Conservation (phyloP, 2,113 vertebrate species). For the Anseranas semipalmata region DNA sequence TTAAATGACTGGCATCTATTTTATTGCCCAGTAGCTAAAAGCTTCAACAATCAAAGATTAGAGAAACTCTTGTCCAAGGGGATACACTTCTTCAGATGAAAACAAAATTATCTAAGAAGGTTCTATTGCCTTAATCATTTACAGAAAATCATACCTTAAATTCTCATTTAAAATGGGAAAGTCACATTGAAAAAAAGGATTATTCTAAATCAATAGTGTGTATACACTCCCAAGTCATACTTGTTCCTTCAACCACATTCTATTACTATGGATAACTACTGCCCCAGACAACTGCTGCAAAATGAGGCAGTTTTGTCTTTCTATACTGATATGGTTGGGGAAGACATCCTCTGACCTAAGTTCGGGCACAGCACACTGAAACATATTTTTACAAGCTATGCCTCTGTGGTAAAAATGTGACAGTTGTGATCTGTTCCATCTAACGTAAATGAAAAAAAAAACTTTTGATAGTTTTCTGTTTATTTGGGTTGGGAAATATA, state of each 20-base stretch:
- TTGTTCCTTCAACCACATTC: background rate
- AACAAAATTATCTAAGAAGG: background rate
- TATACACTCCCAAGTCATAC: background rate
- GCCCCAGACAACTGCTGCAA: background rate
- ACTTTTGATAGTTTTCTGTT: background rate
- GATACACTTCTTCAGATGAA: background rate
- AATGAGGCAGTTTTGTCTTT: background rate
- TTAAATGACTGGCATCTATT: background rate
- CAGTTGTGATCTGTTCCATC: background rate
- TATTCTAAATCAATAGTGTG: background rate
- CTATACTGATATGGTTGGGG: background rate
- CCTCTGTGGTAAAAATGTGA: background rate
- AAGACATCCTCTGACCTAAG: background rate
- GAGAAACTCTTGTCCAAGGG: background rate
- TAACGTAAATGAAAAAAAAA: background rate
- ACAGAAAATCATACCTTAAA: background rate
- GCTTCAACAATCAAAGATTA: background rate
- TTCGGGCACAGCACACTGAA: background rate
- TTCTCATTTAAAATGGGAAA: background rate
- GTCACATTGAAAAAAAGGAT: background rate
- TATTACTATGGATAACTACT: background rate
- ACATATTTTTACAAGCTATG: background rate
- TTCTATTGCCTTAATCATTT: background rate
- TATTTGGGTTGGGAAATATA: background rate
- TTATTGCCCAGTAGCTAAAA: background rate